Percentiles rank a stretch among this genome's conserved stretches.
Evolutionary conservation across 2,888 invertebrate genomes (phyloP).

Genomic region (Arge pagana): DNA sequence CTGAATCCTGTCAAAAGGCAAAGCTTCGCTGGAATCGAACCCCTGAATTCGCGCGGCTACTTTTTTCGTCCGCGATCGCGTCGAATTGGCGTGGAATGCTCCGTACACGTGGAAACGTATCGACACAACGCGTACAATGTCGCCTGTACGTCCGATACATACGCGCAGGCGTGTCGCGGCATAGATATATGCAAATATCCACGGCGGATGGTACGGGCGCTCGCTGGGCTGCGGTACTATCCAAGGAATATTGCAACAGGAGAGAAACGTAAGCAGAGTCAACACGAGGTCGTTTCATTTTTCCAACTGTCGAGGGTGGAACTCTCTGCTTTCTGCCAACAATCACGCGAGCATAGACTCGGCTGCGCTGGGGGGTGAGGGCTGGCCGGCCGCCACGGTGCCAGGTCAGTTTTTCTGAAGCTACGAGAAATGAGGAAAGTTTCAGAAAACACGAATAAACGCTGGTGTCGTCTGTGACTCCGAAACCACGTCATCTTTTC

Average conservation of each 20-base stretch:
- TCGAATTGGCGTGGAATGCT: not conserved
- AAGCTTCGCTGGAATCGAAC: no score
- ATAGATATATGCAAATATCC: conserved; percentile 18
- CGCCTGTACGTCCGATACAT: no score
- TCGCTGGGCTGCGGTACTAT: conserved; percentile 6
- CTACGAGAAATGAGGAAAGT: no score
- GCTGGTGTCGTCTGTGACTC: no score
- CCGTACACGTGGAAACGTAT: not conserved
- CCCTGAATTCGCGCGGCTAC: no score
- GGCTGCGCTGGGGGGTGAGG: not conserved
- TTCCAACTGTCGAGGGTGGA: not conserved
- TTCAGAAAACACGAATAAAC: no score
- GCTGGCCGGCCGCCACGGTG: not conserved
- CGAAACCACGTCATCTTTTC: no score
- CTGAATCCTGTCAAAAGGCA: no score
- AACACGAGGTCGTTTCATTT: conserved; percentile 2
- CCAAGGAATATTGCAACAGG: conserved; percentile 14
- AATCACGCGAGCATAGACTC: not conserved
- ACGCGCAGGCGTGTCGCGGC: no score
- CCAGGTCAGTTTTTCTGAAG: not conserved
- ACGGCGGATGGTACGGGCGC: not conserved
- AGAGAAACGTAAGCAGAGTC: conserved; percentile 7
- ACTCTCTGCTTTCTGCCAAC: no score
- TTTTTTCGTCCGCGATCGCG: not conserved
- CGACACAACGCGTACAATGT: not conserved